Percentiles rank a stretch among this genome's conserved stretches.
These are phyloP conservation scores for Nipponia nippon DNA, from an alignment of 2,113 vertebrate genomes.

Conservation along the genomic window DNA sequence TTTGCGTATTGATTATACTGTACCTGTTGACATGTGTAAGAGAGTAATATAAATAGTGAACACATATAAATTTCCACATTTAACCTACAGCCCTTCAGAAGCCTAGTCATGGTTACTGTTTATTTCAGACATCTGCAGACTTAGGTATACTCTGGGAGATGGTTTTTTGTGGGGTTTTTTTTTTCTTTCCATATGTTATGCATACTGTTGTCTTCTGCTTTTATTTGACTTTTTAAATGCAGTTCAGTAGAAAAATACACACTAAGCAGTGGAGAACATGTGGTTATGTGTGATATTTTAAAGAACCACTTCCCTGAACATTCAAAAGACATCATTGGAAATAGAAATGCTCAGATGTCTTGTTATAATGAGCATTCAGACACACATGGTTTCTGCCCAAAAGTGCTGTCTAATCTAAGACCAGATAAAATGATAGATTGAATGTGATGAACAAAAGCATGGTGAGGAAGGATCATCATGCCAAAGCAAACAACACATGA, in stretches of 20 bases:
- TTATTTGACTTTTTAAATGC: neutral
- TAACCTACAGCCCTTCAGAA: neutral
- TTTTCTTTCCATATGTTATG: neutral
- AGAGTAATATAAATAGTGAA: neutral
- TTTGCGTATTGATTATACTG: neutral
- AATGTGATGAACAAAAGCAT: neutral
- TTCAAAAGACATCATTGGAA: neutral
- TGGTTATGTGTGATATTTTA: neutral
- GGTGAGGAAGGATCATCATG: neutral
- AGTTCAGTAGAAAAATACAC: neutral
- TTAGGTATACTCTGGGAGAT: neutral
- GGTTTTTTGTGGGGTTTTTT: too few relatives aligned
- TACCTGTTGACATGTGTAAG: neutral
- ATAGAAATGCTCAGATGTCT: neutral
- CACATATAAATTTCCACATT: neutral
- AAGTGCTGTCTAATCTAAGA: neutral
- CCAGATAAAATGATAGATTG: neutral
- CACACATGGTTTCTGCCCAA: neutral
- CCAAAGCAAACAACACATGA: neutral
- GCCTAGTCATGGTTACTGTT: neutral
- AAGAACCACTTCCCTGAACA: neutral
- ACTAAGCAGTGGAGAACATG: neutral
- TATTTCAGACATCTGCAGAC: neutral
- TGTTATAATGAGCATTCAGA: neutral
- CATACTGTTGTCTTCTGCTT: neutral